phyloP scores from a whole-genome alignment of 2,113 vertebrate species.

The Heteronetta atricapilla region DNA sequence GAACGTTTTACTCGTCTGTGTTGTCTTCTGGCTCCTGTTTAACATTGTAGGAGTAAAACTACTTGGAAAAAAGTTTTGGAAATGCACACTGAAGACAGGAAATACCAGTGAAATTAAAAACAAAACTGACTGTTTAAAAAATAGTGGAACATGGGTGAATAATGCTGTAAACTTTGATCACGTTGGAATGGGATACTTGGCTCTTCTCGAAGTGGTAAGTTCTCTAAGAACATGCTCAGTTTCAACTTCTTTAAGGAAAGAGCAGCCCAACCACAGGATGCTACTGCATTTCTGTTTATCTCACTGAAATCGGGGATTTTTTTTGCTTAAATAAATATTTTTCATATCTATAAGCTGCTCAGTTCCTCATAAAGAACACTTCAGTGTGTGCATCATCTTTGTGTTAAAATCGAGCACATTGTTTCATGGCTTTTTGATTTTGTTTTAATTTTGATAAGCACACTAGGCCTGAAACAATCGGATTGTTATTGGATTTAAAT shows the following conservation, averaged over 20 bases:
- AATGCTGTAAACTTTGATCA: constrained; percentile 75
- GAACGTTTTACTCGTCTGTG: constrained; percentile 78
- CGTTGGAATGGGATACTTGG: constrained; percentile 76
- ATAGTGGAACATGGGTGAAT: constrained; percentile 30
- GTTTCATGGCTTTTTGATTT: not conserved
- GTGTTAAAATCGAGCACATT: not conserved
- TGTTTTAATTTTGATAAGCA: not conserved
- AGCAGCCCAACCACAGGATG: not conserved
- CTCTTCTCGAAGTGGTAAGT: constrained; percentile 81
- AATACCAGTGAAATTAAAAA: rapidly evolving
- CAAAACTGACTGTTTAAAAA: not conserved
- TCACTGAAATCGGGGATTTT: not conserved
- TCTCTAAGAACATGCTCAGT: not conserved
- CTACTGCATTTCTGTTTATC: not conserved
- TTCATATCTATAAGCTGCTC: not conserved
- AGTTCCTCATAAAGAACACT: not conserved
- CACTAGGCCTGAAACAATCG: not conserved
- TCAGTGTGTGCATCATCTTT: not conserved
- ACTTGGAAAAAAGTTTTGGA: constrained; percentile 69
- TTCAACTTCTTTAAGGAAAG: not conserved
- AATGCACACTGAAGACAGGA: not conserved
- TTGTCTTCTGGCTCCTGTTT: constrained; percentile 84
- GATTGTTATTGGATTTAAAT: not conserved
- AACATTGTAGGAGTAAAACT: constrained; percentile 76
- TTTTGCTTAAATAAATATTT: not conserved